Base-by-base conservation (phyloP, 2,797 vertebrate genomes). In the Carduelis carduelis region DNA sequence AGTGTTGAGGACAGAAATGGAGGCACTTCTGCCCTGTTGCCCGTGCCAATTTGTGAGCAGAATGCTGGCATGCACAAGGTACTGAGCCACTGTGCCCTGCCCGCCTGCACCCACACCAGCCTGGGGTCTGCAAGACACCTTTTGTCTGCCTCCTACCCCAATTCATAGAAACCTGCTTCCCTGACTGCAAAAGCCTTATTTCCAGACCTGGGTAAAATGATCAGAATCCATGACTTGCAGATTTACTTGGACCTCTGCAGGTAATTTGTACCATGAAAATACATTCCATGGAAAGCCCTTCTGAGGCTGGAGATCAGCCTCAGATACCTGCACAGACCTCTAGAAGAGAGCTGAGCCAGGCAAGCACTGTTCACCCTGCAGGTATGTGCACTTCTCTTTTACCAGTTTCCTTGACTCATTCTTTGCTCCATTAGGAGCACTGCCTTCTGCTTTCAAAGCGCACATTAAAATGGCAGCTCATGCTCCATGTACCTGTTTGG, bases 61-160 rank as follows among this genome's bases (percentile, higher is more conserved):
- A 27, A 52, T 34, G 49, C 8, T 59, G n/a, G 30, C 2, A 1
- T 7, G 21, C 9, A 5, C 0, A 0, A 20, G 9, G 17, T 12
- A 14, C 43, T 16, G 18, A 88, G 43, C 28, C 44, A 11, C 23
- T 1, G 2, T 4, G 27, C 35, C 3, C 47, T 12, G 9, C 1
- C 5, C 64, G n/a, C 14, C 68, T 39, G 7, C 55, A 24, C 5
- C 34, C 39, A 12, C 3, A 6, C 6, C 34, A 80, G 12, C 16
- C 26, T 28, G 35, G 7, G 5, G 37, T 37, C 43, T 77, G 20
- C 50, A 76, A 41, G 32, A 37, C 7, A 43, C 1, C 27, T 81
- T 87, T 66, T 13, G 0, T 22, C 49, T 44, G 30, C 2, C 18
- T 87, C 9, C 37, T 11, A 22, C 23, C 30, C 23, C 14, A 43